Conservation (phyloP, 2,888 invertebrate species). For the Xestia rhomboidea region DNA sequence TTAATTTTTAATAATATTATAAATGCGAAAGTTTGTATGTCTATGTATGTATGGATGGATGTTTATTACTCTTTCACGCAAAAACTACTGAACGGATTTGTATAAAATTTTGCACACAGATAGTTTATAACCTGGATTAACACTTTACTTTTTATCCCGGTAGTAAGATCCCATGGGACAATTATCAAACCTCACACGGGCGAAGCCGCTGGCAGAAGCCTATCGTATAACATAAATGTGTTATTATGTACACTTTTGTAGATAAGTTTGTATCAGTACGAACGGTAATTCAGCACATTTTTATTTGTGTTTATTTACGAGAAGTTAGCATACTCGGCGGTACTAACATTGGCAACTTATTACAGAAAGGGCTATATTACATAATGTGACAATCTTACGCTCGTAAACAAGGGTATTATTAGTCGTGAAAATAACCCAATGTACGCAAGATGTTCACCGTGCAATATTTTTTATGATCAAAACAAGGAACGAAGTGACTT, state of each 20-base stretch:
- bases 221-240: background rate
- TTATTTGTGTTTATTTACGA: constrained; percentile 18
- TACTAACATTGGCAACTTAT: constrained; percentile 40
- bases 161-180: too few species aligned
- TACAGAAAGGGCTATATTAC: constrained; percentile 35
- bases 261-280: background rate
- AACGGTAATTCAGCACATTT: background rate
- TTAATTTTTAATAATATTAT: too few species aligned
- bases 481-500: constrained; percentile 18
- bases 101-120: too few species aligned
- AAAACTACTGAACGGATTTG: too few species aligned
- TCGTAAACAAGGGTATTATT: constrained; percentile 61
- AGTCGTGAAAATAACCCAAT: constrained; percentile 56
- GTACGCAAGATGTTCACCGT: constrained; percentile 46
- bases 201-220: too few species aligned
- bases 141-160: too few species aligned
- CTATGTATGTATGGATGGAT: too few species aligned
- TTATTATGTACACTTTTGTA: background rate
- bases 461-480: constrained; percentile 44
- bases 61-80: too few species aligned
- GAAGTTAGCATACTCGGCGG: background rate
- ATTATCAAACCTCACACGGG: too few species aligned
- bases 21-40: too few species aligned
- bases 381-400: constrained; percentile 48
- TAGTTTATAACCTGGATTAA: too few species aligned